Percentiles rank a stretch among this genome's conserved stretches.
Evolutionary conservation across 2,113 vertebrate genomes (phyloP).

Genomic region (Siniperca chuatsi): DNA sequence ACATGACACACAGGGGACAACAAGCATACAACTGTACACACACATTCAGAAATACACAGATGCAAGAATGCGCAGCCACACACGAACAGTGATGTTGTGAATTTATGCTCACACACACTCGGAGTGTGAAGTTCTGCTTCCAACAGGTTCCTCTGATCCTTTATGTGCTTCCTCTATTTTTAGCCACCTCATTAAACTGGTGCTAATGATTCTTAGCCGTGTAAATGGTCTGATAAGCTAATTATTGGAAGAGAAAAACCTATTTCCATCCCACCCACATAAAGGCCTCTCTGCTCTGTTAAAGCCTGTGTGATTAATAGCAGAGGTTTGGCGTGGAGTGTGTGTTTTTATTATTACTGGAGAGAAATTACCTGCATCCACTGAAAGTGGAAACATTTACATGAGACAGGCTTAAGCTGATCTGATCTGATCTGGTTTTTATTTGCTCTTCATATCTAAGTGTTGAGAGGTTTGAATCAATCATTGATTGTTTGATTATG

Average conservation of each 20-base stretch:
- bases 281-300: conserved; percentile 4
- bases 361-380: conserved; percentile 22
- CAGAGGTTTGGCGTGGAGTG: conserved; percentile 2
- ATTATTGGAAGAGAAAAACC: conserved; percentile 69
- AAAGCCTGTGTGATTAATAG: conserved; percentile 29
- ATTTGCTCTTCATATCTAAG: neutral
- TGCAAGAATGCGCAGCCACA: neutral
- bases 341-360: conserved; percentile 35
- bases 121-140: conserved; percentile 46
- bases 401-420: neutral
- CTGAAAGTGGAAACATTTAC: conserved; percentile 34
- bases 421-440: neutral
- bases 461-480: neutral
- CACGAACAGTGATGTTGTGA: neutral
- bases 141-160: conserved; percentile 50
- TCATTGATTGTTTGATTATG: neutral
- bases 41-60: neutral
- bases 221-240: conserved; percentile 73
- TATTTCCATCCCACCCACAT: conserved; percentile 55
- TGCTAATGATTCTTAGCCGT: conserved; percentile 69
- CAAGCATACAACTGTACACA: neutral
- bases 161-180: conserved; percentile 67
- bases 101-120: conserved; percentile 51
- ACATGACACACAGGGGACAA: neutral
- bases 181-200: conserved; percentile 68